Evolutionary conservation across 2,888 invertebrate genomes (phyloP), one percentile per base, ranked within the genome.

Genomic region (Nyleta sp.): DNA sequence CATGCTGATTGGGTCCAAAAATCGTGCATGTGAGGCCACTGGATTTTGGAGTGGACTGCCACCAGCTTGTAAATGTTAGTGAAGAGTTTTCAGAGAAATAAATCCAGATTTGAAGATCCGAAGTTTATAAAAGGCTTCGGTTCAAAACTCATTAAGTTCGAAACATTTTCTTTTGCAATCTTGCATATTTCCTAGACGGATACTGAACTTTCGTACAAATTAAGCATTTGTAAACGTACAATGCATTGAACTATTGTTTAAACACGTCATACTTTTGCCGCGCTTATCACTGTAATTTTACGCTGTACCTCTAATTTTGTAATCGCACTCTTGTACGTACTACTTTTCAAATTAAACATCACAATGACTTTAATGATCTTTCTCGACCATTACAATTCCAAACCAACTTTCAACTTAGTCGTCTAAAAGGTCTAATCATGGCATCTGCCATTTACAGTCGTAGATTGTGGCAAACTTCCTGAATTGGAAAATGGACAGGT

Each of bases 51-150:
- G 95, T 35, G 96, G 95, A 1, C 88, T 91, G 0, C 94, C 97
- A 0, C 97, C 97, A 0, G 93, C 94, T 67, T 98, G 97, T 90
- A 96, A 95, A 94, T 97, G 97, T 97, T 92, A 93, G 94, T 62
- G 40, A 35, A 55, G n/a, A n/a, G n/a, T n/a, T n/a, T n/a, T n/a
- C n/a, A n/a, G n/a, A n/a, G n/a, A n/a, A n/a, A n/a, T n/a, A n/a
- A n/a, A n/a, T n/a, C n/a, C n/a, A n/a, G n/a, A n/a, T n/a, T n/a
- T n/a, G n/a, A n/a, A n/a, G n/a, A n/a, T n/a, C n/a, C n/a, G n/a
- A n/a, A n/a, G n/a, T n/a, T n/a, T n/a, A n/a, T n/a, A n/a, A n/a
- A n/a, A n/a, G n/a, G n/a, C n/a, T n/a, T n/a, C n/a, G n/a, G n/a
- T n/a, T n/a, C n/a, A n/a, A n/a, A n/a, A n/a, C n/a, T n/a, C n/a